Base-by-base conservation (phyloP, 2,113 vertebrate genomes). In the Salvelinus alpinus region DNA sequence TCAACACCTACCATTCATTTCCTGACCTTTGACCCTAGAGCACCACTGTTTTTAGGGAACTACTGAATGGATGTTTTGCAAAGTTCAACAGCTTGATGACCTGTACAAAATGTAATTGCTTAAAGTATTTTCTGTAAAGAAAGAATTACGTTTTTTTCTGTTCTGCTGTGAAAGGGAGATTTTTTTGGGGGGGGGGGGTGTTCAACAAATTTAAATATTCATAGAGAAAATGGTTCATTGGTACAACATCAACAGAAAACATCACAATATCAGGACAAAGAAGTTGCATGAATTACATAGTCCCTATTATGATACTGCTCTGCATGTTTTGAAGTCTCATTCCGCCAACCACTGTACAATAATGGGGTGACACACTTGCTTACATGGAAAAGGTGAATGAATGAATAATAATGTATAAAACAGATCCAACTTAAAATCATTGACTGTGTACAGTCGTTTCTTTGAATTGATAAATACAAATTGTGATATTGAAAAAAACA, bases 381-480 rank as follows among this genome's bases (percentile, higher is more conserved):
- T 76, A 85, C 84, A 81, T 72, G 82, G 79, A 77, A 86, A 77
- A 74, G 80, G 74, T 80, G 85, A 87, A 83, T 80, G 84, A 87
- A 86, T 84, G 72, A 82, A 67, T 68, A 80, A 83, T 81, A 75
- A 84, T 89, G 86, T 88, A 84, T 79, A 80, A 88, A 85, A 82
- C 69, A 83, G 75, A 84, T 85, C 70, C 60, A 79, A 85, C 77
- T 74, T 25, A 70, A 84, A 81, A 85, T 80, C 80, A 78, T 73
- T 85, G 84, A 83, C 79, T 85, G 9, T 90, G 85, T 89, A 86
- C 88, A 90, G 88, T 77, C 64, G 51, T 88, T 87, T 87, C 86
- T 86, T 88, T 90, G 83, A 88, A 84, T 85, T 89, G 85, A 89
- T 87, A 85, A 91, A 90, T 88, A 89, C 86, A 90, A 75, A 83